These are phyloP conservation scores for Maconellicoccus hirsutus DNA, from an alignment of 1,140 invertebrate species.

Conservation along the genomic window DNA sequence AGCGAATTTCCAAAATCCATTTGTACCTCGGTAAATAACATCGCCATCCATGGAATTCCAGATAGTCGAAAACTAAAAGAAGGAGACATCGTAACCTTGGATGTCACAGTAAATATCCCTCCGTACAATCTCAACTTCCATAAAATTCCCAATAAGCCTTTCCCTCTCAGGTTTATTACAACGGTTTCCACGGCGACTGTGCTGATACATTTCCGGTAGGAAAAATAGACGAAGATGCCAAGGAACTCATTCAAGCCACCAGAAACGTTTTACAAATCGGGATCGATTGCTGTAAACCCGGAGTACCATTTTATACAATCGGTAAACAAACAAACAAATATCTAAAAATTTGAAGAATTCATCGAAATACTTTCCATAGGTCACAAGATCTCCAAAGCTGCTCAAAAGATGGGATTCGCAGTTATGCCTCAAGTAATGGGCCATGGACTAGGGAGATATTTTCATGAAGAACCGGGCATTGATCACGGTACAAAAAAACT, in stretches of 20 bases:
- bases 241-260: slow-evolving; percentile 54
- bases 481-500: slow-evolving; percentile 41
- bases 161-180: slow-evolving; percentile 49
- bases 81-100: slow-evolving; percentile 86
- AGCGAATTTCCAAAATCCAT: slow-evolving; percentile 81
- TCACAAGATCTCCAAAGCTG: slow-evolving; percentile 17
- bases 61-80: slow-evolving; percentile 63
- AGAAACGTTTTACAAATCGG: slow-evolving; percentile 58
- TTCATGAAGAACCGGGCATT: slow-evolving; percentile 86
- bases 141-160: too few species aligned
- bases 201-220: slow-evolving; percentile 78
- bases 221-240: slow-evolving; percentile 59
- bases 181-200: slow-evolving; percentile 87
- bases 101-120: slow-evolving; percentile 58
- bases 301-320: slow-evolving; percentile 57
- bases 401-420: slow-evolving; percentile 40
- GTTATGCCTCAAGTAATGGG: slow-evolving; percentile 73
- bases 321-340: slow-evolving; percentile 38
- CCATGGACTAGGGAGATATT: slow-evolving; percentile 85
- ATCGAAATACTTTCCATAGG: neutral
- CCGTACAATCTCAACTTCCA: too few species aligned
- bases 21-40: slow-evolving; percentile 83
- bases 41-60: slow-evolving; percentile 88
- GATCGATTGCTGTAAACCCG: slow-evolving; percentile 64
- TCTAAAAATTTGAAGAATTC: neutral